Conservation (phyloP, 2,113 vertebrate species). For the Plestiodon gilberti region DNA sequence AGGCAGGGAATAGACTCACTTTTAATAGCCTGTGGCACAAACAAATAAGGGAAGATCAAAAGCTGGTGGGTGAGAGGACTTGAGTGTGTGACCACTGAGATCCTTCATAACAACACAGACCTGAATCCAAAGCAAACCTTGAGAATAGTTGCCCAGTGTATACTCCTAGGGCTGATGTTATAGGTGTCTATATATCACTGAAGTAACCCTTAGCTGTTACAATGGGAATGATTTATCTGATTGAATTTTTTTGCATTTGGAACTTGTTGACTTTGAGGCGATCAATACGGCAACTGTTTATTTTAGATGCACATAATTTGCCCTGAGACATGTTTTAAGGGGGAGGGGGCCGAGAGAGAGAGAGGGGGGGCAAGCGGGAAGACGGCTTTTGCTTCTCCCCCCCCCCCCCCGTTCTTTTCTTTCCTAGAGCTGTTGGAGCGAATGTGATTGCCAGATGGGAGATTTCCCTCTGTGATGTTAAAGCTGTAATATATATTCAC, state of each 20-base stretch:
- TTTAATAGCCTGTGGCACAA: slow-evolving; percentile 62
- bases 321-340: slow-evolving; percentile 85
- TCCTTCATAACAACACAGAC: slow-evolving; percentile 66
- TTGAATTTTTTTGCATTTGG: slow-evolving; percentile 78
- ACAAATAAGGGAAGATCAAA: slow-evolving; percentile 54
- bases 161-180: slow-evolving; percentile 68
- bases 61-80: slow-evolving; percentile 60
- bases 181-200: slow-evolving; percentile 73
- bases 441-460: slow-evolving; percentile 89
- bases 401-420: slow-evolving; percentile 28
- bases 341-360: slow-evolving; percentile 54
- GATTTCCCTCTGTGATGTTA: slow-evolving; percentile 90
- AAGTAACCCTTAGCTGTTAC: slow-evolving; percentile 56
- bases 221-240: slow-evolving; percentile 68
- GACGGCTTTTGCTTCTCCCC: slow-evolving; percentile 64
- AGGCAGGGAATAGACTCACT: slow-evolving; percentile 55
- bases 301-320: slow-evolving; percentile 89
- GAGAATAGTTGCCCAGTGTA: slow-evolving; percentile 55
- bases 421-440: slow-evolving; percentile 82
- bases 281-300: slow-evolving; percentile 84
- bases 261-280: slow-evolving; percentile 84
- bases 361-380: slow-evolving; percentile 53
- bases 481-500: slow-evolving; percentile 94
- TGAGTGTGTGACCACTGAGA: slow-evolving; percentile 60
- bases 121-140: slow-evolving; percentile 67